phyloP scores from a whole-genome alignment of 2,888 invertebrate genomes.

The Herminia tarsipennalis region DNA sequence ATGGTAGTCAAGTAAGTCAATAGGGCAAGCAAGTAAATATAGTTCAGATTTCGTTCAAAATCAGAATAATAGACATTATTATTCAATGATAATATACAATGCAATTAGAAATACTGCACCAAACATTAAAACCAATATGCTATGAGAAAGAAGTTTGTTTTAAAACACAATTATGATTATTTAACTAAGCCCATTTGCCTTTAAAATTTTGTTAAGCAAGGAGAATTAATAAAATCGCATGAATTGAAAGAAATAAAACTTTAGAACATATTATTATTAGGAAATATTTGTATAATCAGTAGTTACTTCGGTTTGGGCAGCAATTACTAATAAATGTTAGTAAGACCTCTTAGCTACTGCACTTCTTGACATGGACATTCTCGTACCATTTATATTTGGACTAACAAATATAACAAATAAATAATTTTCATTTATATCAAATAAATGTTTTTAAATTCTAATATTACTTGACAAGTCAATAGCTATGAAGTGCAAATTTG shows the following conservation, averaged over 20 bases:
- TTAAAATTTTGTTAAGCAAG: constrained; percentile 69
- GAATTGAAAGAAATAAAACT: constrained; percentile 53
- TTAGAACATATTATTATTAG: constrained; percentile 48
- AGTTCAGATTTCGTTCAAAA: constrained; percentile 60
- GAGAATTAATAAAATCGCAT: constrained; percentile 60
- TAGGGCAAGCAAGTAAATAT: constrained; percentile 59
- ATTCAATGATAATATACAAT: constrained; percentile 83
- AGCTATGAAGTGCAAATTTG: constrained; percentile 55
- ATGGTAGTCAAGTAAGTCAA: constrained; percentile 57
- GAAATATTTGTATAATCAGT: constrained; percentile 47
- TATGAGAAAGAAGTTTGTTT: constrained; percentile 71
- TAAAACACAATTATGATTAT: constrained; percentile 69
- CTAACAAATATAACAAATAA: constrained; percentile 3
- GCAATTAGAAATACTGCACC: constrained; percentile 84
- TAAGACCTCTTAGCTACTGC: constrained; percentile 59
- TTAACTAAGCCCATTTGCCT: constrained; percentile 82
- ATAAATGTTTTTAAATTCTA: constrained; percentile 16
- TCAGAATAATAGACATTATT: constrained; percentile 71
- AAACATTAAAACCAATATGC: constrained; percentile 82
- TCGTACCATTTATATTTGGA: constrained; percentile 9
- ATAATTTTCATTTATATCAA: constrained; percentile 13
- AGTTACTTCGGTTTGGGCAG: constrained; percentile 65
- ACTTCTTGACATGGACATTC: constrained; percentile 24
- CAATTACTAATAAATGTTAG: constrained; percentile 49
- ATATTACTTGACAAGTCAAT: constrained; percentile 44